A percentile compares a stretch with the other conserved stretches of the same genome.
Conservation (phyloP, 2,888 invertebrate species). For the Drosophila borborema region DNA sequence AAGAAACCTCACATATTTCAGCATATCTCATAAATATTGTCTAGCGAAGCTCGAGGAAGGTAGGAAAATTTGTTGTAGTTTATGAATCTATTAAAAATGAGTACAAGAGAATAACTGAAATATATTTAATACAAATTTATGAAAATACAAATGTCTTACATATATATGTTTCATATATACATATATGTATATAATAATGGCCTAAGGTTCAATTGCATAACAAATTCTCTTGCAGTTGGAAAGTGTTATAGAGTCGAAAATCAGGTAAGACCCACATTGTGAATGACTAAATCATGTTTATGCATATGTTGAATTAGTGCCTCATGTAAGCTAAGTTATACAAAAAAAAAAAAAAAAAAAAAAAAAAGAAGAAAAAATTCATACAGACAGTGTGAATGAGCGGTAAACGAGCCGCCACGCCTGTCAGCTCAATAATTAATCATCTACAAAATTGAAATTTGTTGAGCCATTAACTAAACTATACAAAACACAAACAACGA, state of each 20-base stretch:
- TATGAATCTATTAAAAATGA: not conserved
- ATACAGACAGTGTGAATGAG: constrained; percentile 8
- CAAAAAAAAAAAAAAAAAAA: not conserved
- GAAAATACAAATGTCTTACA: not conserved
- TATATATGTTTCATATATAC: not conserved
- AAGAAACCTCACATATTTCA: not conserved
- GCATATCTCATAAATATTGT: not conserved
- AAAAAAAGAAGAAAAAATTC: not conserved
- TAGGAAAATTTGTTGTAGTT: not conserved
- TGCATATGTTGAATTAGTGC: constrained; percentile 11
- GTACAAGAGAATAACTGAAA: no score
- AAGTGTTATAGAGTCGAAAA: not conserved
- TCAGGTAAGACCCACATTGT: not conserved
- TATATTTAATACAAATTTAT: not conserved
- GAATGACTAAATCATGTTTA: constrained; percentile 16
- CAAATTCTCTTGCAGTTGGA: not conserved
- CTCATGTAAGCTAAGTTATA: not conserved
- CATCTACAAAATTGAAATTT: constrained; percentile 34
- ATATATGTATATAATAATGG: not conserved
- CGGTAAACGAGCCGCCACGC: constrained; percentile 14
- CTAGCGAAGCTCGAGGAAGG: not conserved
- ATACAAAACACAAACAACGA: constrained; percentile 11
- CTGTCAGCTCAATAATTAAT: constrained; percentile 12
- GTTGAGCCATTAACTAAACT: constrained; percentile 39
- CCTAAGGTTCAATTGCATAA: not conserved